Conservation (phyloP, 2,888 invertebrate species). For the Metellina segmentata region DNA sequence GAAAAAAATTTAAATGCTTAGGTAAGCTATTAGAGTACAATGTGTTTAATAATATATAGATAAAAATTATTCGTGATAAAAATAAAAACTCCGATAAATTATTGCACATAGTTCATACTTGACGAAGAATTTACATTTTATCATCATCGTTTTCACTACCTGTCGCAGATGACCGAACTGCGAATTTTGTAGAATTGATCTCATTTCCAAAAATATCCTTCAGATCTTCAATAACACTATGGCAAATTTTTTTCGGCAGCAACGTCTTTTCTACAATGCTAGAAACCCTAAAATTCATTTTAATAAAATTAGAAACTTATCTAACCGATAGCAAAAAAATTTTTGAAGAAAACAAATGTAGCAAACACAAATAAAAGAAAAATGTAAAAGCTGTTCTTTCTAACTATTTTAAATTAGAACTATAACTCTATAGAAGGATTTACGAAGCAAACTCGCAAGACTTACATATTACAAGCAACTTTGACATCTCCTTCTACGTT, state of each 20-base stretch:
- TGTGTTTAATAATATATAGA: no score
- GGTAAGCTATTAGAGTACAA: no score
- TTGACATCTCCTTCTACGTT: constrained; percentile 29
- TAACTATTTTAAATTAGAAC: no score
- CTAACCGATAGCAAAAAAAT: no score
- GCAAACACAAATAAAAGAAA: no score
- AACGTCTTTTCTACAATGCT: not conserved
- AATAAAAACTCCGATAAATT: no score
- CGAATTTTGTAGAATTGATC: not conserved
- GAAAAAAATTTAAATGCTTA: constrained; percentile 80
- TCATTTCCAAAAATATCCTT: constrained; percentile 6
- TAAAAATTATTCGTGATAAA: no score
- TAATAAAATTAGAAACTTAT: no score
- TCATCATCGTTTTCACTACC: constrained; percentile 4
- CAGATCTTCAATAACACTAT: constrained; percentile 10
- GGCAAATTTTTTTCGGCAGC: constrained; percentile 31
- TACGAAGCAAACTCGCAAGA: not conserved
- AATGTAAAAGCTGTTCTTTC: no score
- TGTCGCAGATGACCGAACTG: constrained; percentile 48
- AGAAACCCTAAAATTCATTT: constrained; percentile 17
- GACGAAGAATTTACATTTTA: not conserved
- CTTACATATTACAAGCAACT: constrained; percentile 44
- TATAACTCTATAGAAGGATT: not conserved
- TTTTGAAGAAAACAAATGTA: no score
- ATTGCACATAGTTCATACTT: no score